These are phyloP conservation scores for Busseola fusca DNA, from an alignment of 2,888 invertebrate species.

Conservation along the genomic window DNA sequence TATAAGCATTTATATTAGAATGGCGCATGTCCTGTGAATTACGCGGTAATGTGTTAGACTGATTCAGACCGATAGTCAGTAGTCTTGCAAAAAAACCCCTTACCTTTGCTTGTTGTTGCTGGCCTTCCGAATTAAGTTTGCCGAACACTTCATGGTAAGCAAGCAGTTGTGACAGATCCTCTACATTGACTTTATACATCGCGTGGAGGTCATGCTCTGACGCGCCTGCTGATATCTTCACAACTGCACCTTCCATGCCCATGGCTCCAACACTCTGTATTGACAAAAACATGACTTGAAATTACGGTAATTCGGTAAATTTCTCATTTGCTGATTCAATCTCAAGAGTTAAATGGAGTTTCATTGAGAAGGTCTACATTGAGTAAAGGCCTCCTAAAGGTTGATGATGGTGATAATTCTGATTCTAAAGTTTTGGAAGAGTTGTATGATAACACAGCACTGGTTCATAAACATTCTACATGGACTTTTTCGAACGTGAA, in stretches of 20 bases:
- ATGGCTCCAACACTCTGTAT: slow-evolving; percentile 81
- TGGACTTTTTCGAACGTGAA: no score
- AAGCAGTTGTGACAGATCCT: slow-evolving; percentile 94
- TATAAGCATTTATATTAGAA: slow-evolving; percentile 7
- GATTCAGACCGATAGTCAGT: not conserved
- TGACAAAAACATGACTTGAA: slow-evolving; percentile 10
- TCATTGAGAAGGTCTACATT: not conserved
- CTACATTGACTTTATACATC: slow-evolving; percentile 94
- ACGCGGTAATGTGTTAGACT: not conserved
- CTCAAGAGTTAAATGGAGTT: not conserved
- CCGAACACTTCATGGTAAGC: slow-evolving; percentile 95
- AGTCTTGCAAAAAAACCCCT: not conserved
- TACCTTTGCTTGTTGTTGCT: slow-evolving; percentile 77
- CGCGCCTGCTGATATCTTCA: slow-evolving; percentile 92
- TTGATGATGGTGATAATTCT: not conserved
- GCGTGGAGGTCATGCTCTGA: slow-evolving; percentile 93
- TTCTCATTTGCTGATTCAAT: not conserved
- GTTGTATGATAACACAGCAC: not conserved
- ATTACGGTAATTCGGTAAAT: not conserved
- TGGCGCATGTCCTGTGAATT: not conserved
- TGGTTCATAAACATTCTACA: not conserved
- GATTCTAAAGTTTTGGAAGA: not conserved
- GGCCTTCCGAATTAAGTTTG: slow-evolving; percentile 83
- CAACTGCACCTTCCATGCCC: slow-evolving; percentile 92
- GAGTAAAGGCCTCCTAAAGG: not conserved